These are phyloP conservation scores for Phylloscopus collybita DNA, from an alignment of 2,797 vertebrate species.

Conservation along the genomic window DNA sequence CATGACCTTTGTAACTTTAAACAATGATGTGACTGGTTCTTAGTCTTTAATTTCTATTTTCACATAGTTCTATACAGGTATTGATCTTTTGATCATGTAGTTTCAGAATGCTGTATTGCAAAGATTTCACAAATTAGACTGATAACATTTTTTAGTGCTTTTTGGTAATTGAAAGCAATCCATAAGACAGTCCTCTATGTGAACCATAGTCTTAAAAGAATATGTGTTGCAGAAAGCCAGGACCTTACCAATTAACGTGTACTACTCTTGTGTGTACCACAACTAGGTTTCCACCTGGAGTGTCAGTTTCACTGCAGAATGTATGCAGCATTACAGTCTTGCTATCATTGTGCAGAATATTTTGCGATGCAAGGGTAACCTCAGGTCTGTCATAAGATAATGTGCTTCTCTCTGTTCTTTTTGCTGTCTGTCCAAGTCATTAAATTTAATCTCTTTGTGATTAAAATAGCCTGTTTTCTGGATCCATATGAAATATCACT, in stretches of 20 bases:
- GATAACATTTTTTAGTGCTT: not conserved
- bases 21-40: accelerated
- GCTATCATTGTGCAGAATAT: not conserved
- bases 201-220: not conserved
- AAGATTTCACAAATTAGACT: not conserved
- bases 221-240: not conserved
- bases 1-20: not conserved
- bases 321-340: not conserved
- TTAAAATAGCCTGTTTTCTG: not conserved
- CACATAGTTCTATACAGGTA: not conserved
- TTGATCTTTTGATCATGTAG: not conserved
- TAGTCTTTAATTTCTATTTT: not conserved
- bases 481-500: not conserved
- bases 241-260: not conserved
- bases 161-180: not conserved
- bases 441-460: not conserved
- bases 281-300: not conserved
- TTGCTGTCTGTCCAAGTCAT: not conserved
- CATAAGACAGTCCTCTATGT: not conserved
- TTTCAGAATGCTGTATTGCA: not conserved
- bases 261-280: not conserved
- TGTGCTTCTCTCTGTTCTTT: not conserved
- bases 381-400: not conserved
- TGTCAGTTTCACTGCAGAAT: not conserved
- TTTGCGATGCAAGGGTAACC: not conserved